These are phyloP conservation scores for Arenaria interpres DNA, from an alignment of 2,113 vertebrate genomes.

Conservation along the genomic window DNA sequence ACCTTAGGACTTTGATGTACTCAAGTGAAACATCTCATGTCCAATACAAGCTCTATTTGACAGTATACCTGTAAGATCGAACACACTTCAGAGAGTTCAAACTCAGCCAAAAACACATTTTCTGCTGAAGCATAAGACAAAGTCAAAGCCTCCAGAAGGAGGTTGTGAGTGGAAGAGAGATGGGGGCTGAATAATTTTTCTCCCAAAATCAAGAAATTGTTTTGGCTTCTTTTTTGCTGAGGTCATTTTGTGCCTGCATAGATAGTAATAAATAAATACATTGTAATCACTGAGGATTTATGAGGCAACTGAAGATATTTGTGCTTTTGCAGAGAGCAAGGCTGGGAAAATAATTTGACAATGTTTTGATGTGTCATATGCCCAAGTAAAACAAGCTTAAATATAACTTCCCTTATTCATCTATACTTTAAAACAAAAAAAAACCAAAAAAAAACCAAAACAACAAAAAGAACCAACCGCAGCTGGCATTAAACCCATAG, in stretches of 20 bases:
- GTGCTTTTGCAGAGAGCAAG: neutral
- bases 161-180: neutral
- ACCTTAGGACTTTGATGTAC: neutral
- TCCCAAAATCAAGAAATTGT: neutral
- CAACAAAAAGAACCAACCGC: neutral
- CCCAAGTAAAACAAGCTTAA: constrained; percentile 42
- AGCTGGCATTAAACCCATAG: neutral
- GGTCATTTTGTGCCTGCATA: neutral
- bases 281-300: constrained; percentile 27
- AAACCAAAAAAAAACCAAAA: too few relatives aligned
- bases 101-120: neutral
- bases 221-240: constrained; percentile 22
- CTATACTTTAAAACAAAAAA: neutral
- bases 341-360: constrained; percentile 18
- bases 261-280: constrained; percentile 41
- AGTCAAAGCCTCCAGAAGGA: neutral
- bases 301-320: neutral
- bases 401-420: constrained; percentile 16
- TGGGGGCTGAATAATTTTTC: neutral
- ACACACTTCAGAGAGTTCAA: neutral
- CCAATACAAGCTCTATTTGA: neutral
- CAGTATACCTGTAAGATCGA: neutral
- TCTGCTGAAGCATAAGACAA: neutral
- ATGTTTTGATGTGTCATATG: neutral
- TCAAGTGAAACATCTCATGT: neutral